These are phyloP conservation scores for Microtus pennsylvanicus DNA, from an alignment of 2,113 vertebrate species.

Conservation along the genomic window DNA sequence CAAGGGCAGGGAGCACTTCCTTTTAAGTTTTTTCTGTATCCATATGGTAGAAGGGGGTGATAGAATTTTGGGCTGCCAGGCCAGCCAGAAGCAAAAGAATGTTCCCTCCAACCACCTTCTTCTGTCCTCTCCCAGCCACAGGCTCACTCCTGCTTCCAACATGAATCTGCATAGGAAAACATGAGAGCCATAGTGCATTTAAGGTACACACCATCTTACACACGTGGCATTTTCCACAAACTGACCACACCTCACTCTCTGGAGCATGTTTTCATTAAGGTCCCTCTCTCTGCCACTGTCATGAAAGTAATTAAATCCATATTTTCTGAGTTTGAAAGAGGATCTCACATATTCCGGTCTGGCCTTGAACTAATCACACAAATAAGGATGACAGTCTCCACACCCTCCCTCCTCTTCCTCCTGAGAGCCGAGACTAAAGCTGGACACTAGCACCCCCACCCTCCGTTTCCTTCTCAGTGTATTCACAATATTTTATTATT, in stretches of 20 bases:
- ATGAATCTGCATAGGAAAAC: conserved; percentile 7
- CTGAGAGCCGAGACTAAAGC: neutral
- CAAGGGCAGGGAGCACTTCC: conserved; percentile 75
- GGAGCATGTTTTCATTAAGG: neutral
- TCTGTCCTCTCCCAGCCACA: neutral
- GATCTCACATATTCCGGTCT: neutral
- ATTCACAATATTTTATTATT: neutral
- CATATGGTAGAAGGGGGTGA: conserved; percentile 54
- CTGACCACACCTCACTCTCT: neutral
- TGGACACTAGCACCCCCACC: too few relatives aligned
- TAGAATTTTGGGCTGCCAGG: conserved; percentile 48
- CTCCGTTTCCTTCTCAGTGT: too few relatives aligned
- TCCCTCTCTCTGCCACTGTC: neutral
- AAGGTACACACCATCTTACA: neutral
- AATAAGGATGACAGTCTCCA: neutral
- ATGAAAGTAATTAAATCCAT: conserved; percentile 24
- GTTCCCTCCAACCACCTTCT: conserved; percentile 16
- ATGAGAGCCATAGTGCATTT: neutral
- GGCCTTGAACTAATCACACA: neutral
- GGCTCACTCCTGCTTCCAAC: neutral
- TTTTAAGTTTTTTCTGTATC: conserved; percentile 73
- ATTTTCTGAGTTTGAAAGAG: neutral
- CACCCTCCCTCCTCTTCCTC: neutral
- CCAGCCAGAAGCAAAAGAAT: conserved; percentile 66
- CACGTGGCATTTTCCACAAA: neutral